phyloP scores from a whole-genome alignment of 2,888 invertebrate species.

The Muschampia plurimacula region DNA sequence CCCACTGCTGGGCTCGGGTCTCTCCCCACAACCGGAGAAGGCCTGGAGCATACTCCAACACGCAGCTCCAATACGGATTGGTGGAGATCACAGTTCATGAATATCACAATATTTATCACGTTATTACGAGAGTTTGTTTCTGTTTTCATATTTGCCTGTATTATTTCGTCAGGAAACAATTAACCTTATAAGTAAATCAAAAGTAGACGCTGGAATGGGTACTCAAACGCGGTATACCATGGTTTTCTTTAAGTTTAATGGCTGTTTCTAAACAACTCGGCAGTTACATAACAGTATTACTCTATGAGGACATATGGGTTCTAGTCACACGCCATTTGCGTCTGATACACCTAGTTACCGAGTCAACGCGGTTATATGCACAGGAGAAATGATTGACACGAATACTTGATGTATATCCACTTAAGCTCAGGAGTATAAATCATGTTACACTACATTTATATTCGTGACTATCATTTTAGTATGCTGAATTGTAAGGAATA shows the following conservation, averaged over 20 bases:
- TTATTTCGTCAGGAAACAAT: too few species aligned
- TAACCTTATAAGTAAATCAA: too few species aligned
- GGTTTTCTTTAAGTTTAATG: background rate
- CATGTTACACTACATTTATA: background rate
- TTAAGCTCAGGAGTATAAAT: background rate
- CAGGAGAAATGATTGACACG: slow-evolving; percentile 28
- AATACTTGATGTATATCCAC: slow-evolving; percentile 17
- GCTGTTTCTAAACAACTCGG: slow-evolving; percentile 15
- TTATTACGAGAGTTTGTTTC: too few species aligned
- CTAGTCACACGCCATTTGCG: slow-evolving; percentile 26
- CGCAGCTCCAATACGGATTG: too few species aligned
- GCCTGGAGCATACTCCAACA: too few species aligned
- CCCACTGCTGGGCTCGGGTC: too few species aligned
- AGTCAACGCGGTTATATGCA: background rate
- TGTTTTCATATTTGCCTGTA: too few species aligned
- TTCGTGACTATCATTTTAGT: background rate
- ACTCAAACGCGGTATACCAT: slow-evolving; percentile 9
- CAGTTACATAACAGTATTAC: slow-evolving; percentile 23
- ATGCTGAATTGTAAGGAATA: too few species aligned
- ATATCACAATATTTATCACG: too few species aligned
- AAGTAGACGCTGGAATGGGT: slow-evolving; percentile 1
- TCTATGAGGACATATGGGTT: slow-evolving; percentile 32
- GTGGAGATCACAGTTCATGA: too few species aligned
- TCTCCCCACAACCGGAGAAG: too few species aligned
- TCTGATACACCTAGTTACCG: slow-evolving; percentile 10